Conservation (phyloP, 2,113 vertebrate genomes). For the Cyphomyrus discorhynchus region DNA sequence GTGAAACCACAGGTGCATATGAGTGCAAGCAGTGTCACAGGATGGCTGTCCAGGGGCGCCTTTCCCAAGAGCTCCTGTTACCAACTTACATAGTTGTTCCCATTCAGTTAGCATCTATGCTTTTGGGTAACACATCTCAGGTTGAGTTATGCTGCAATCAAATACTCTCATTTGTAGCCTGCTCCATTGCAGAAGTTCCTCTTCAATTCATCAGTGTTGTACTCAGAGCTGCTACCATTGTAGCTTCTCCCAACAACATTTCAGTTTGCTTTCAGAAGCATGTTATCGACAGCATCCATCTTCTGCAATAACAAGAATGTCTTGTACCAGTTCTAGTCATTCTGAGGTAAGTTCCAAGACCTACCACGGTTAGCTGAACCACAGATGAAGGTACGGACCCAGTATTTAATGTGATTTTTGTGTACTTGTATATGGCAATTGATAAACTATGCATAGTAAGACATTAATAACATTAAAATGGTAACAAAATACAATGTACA, state of each 20-base stretch:
- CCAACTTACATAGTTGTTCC: not conserved
- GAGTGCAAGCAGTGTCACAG: not conserved
- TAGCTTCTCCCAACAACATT: no score
- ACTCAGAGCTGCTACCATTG: no score
- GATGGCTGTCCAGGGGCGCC: not conserved
- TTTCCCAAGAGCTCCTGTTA: not conserved
- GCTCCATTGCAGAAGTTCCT: not conserved
- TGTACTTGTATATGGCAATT: not conserved
- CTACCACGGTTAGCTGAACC: not conserved
- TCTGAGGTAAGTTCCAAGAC: no score
- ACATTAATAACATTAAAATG: not conserved
- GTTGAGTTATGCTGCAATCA: not conserved
- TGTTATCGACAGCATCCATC: no score
- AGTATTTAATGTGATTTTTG: not conserved
- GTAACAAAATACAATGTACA: not conserved
- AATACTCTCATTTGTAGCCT: not conserved
- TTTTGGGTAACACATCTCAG: not conserved
- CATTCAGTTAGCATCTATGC: not conserved
- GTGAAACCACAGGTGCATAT: not conserved
- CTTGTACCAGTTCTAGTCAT: no score
- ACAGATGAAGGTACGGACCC: not conserved
- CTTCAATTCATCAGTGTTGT: no score
- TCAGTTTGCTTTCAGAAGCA: no score
- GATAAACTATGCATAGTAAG: not conserved
- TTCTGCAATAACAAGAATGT: no score